These are phyloP conservation scores for Periplaneta americana DNA, from an alignment of 1,140 invertebrate genomes.

Conservation along the genomic window DNA sequence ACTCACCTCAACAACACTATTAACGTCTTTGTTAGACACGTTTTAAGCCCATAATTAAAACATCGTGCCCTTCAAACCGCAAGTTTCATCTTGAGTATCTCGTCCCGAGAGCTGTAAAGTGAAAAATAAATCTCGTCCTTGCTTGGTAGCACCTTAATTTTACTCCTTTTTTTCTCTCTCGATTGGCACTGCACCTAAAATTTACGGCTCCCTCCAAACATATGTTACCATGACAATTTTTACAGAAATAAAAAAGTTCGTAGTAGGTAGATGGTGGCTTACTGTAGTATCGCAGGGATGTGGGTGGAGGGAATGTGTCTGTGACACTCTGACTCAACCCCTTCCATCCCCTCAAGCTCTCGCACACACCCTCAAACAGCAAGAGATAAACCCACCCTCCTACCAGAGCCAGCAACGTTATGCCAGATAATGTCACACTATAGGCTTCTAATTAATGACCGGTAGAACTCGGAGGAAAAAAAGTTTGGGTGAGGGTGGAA, in stretches of 20 bases:
- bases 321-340: neutral
- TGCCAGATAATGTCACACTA: neutral
- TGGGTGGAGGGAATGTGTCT: neutral
- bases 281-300: neutral
- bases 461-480: neutral
- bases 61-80: too few relatives aligned
- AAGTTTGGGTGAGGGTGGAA: too few relatives aligned
- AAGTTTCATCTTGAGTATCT: neutral
- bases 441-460: neutral
- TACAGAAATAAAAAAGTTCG: neutral
- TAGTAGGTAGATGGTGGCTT: neutral
- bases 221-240: neutral
- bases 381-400: neutral
- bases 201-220: neutral
- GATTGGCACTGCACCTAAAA: neutral
- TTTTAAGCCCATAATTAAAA: too few relatives aligned
- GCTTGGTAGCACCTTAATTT: neutral
- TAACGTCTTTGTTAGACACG: too few relatives aligned
- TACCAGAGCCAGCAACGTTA: neutral
- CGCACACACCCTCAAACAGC: neutral
- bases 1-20: too few relatives aligned
- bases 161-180: neutral
- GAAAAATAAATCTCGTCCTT: neutral
- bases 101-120: neutral
- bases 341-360: neutral